These are phyloP conservation scores for Xenopus laevis DNA, from an alignment of 2,113 vertebrate species.

Conservation along the genomic window DNA sequence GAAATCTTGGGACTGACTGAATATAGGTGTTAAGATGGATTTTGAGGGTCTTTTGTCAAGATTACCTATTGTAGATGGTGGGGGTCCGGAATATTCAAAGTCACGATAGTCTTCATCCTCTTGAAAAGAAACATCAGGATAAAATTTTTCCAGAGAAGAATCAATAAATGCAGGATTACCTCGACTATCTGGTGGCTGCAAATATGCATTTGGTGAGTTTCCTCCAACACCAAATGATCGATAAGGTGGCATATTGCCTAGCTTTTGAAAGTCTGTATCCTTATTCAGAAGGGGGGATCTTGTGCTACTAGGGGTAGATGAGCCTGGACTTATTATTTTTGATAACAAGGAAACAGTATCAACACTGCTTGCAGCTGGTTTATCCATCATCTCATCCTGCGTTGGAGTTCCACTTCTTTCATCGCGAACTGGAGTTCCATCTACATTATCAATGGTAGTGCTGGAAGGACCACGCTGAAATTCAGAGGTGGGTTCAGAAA, in stretches of 20 bases:
- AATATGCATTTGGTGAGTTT: slow-evolving; percentile 59
- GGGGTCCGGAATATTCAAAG: slow-evolving; percentile 67
- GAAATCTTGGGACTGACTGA: slow-evolving; percentile 61
- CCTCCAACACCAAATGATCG: slow-evolving; percentile 60
- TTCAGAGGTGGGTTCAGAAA: slow-evolving; percentile 58
- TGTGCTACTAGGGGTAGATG: slow-evolving; percentile 71
- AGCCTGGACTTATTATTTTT: slow-evolving; percentile 73
- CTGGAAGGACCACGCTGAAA: slow-evolving; percentile 67
- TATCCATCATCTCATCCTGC: slow-evolving; percentile 97
- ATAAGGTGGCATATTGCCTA: slow-evolving; percentile 60
- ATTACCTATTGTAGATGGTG: slow-evolving; percentile 61
- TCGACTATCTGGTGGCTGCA: slow-evolving; percentile 57
- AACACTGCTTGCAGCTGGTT: slow-evolving; percentile 68
- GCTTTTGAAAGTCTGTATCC: slow-evolving; percentile 61
- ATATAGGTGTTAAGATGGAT: slow-evolving; percentile 66
- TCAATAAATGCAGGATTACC: slow-evolving; percentile 66
- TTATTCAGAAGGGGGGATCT: slow-evolving; percentile 63
- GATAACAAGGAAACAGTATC: slow-evolving; percentile 69
- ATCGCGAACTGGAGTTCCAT: slow-evolving; percentile 88
- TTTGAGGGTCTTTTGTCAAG: slow-evolving; percentile 73
- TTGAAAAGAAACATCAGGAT: slow-evolving; percentile 69
- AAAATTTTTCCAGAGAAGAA: slow-evolving; percentile 72
- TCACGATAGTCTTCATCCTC: slow-evolving; percentile 72
- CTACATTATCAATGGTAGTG: slow-evolving; percentile 77
- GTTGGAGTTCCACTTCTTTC: slow-evolving; percentile 91